Evolutionary conservation across 1,140 invertebrate genomes (phyloP).

Genomic region (Drosophila pandora): DNA sequence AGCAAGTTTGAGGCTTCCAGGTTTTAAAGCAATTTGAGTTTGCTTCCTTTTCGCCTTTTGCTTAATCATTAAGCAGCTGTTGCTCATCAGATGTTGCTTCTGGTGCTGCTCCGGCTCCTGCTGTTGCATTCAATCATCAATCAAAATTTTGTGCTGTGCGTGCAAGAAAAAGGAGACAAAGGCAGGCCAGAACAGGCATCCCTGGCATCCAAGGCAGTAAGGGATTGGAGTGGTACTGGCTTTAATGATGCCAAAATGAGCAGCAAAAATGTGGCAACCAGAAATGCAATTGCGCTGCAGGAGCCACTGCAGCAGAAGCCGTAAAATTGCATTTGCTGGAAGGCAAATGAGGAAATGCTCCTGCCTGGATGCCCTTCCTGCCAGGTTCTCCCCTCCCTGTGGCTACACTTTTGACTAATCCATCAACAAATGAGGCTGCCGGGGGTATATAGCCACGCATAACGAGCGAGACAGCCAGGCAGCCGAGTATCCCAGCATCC

Average conservation of each 20-base stretch:
- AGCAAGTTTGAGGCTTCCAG: constrained; percentile 16
- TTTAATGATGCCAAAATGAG: constrained; percentile 73
- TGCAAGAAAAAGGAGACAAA: constrained; percentile 39
- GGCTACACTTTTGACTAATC: constrained; percentile 78
- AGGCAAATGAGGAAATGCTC: constrained; percentile 57
- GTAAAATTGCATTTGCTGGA: constrained; percentile 40
- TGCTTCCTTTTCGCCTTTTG: constrained; percentile 52
- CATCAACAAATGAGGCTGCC: constrained; percentile 77
- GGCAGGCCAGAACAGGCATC: background rate
- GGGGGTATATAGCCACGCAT: constrained; percentile 57
- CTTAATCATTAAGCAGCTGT: constrained; percentile 78
- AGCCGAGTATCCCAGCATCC: background rate
- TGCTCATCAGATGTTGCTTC: constrained; percentile 66
- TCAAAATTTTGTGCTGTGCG: constrained; percentile 78
- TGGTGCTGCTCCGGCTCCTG: constrained; percentile 33
- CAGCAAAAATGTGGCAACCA: constrained; percentile 57
- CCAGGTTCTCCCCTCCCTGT: constrained; percentile 14
- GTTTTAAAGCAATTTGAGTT: constrained; percentile 35
- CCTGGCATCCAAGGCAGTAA: too few species aligned
- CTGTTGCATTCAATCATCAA: constrained; percentile 73
- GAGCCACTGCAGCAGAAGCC: constrained; percentile 34
- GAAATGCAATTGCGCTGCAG: constrained; percentile 27
- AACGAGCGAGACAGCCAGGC: constrained; percentile 4
- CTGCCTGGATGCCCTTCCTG: constrained; percentile 32
- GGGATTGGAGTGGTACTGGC: background rate